A percentile compares a stretch with the other conserved stretches of the same genome.
phyloP scores from a whole-genome alignment of 30 jellyfish, hydroid and myxozoan genomes.

The Aurelia sp. region DNA sequence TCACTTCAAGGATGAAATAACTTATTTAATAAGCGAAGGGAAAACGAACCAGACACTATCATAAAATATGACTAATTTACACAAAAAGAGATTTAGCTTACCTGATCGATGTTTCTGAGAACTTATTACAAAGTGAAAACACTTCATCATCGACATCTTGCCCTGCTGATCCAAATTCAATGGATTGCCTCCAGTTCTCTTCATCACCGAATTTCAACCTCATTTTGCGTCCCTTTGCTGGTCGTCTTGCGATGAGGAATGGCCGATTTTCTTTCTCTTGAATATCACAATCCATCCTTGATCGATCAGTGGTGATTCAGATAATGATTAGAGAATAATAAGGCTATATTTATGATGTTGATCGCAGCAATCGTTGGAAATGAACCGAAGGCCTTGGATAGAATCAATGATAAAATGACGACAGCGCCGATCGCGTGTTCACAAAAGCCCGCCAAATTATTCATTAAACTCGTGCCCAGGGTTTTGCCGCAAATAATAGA shows the following conservation, averaged over 20 bases:
- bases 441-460: conserved; percentile 67
- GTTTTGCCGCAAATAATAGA: not conserved
- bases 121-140: conserved; percentile 58
- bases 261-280: conserved; percentile 69
- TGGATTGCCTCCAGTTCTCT: conserved; percentile 46
- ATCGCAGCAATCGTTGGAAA: not conserved
- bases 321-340: too few species aligned
- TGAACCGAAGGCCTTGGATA: not conserved
- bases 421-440: conserved; percentile 51
- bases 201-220: conserved; percentile 45
- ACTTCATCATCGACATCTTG: conserved; percentile 76
- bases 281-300: conserved; percentile 18
- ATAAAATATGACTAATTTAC: too few species aligned
- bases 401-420: conserved; percentile 21
- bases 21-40: too few species aligned
- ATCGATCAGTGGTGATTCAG: not conserved
- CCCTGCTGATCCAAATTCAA: conserved; percentile 35
- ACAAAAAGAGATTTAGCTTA: not conserved
- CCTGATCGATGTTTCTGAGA: conserved; percentile 58
- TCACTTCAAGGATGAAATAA: too few species aligned
- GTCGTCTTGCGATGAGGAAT: conserved; percentile 61
- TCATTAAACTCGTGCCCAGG: conserved; percentile 51
- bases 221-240: conserved; percentile 46
- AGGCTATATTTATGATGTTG: too few species aligned
- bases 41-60: too few species aligned